These are phyloP conservation scores for Lerista edwardsae DNA, from an alignment of 2,797 vertebrate species.

Conservation along the genomic window DNA sequence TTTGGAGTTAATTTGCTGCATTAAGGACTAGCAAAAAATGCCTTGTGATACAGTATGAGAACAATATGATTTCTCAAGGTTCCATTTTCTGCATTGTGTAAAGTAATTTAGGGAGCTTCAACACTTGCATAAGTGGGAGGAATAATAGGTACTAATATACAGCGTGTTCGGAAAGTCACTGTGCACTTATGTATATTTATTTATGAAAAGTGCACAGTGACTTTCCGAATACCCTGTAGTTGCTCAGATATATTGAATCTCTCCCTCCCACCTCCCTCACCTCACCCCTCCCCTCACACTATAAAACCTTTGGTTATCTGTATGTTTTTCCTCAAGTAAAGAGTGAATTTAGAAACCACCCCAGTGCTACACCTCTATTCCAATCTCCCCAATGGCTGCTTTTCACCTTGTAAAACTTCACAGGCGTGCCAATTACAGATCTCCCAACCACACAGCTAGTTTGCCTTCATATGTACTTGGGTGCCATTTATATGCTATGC, in stretches of 20 bases:
- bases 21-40: not conserved
- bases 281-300: no score
- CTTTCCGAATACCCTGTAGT: no score
- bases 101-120: not conserved
- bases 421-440: no score
- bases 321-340: not conserved
- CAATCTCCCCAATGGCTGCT: not conserved
- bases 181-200: no score
- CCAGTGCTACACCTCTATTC: no score
- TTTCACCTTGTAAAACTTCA: not conserved
- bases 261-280: no score
- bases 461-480: not conserved
- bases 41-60: no score
- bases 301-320: not conserved
- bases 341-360: no score
- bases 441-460: no score
- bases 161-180: no score
- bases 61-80: not conserved
- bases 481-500: not conserved
- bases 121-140: not conserved
- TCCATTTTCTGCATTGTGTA: not conserved
- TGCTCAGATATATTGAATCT: not conserved
- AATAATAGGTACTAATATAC: not conserved
- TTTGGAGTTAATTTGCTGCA: not conserved
- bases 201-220: no score